A percentile compares a stretch with the other conserved stretches of the same genome.
phyloP scores from a whole-genome alignment of 2,888 invertebrate genomes.

The Plutella xylostella region DNA sequence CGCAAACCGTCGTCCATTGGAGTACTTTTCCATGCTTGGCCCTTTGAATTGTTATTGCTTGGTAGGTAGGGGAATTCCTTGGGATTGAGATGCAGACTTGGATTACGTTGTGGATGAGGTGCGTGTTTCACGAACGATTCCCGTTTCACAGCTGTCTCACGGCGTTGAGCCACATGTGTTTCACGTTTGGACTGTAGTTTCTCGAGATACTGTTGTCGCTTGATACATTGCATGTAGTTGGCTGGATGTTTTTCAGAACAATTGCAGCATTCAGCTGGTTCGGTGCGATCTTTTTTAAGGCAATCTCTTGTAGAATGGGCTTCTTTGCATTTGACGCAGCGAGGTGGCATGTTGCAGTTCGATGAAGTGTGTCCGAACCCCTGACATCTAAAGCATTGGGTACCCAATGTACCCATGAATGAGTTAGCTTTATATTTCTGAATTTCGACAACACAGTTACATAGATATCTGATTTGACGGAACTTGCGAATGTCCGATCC shows the following conservation, averaged over 20 bases:
- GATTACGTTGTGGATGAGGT: background rate
- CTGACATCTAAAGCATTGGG: no score
- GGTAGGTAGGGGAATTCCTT: background rate
- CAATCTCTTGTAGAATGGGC: constrained; percentile 10
- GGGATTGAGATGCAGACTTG: background rate
- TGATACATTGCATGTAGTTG: background rate
- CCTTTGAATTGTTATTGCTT: no score
- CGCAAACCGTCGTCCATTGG: no score
- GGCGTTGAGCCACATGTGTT: background rate
- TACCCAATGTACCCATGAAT: background rate
- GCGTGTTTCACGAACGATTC: background rate
- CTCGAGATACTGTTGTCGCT: background rate
- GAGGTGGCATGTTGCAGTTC: constrained; percentile 14
- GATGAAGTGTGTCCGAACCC: constrained; percentile 16
- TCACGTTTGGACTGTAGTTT: background rate
- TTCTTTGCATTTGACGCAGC: constrained; percentile 15
- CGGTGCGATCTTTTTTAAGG: constrained; percentile 8
- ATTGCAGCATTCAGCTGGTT: background rate
- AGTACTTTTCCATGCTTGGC: no score
- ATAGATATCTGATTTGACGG: constrained; percentile 13
- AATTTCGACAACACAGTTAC: constrained; percentile 14
- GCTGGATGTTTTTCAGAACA: no score
- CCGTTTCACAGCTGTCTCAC: background rate
- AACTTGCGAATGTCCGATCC: constrained; percentile 20
- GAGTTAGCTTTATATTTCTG: constrained; percentile 7